Percentiles rank a stretch among this genome's conserved stretches.
Evolutionary conservation across 2,797 vertebrate species (phyloP).

Genomic region (Acanthurus tractus): DNA sequence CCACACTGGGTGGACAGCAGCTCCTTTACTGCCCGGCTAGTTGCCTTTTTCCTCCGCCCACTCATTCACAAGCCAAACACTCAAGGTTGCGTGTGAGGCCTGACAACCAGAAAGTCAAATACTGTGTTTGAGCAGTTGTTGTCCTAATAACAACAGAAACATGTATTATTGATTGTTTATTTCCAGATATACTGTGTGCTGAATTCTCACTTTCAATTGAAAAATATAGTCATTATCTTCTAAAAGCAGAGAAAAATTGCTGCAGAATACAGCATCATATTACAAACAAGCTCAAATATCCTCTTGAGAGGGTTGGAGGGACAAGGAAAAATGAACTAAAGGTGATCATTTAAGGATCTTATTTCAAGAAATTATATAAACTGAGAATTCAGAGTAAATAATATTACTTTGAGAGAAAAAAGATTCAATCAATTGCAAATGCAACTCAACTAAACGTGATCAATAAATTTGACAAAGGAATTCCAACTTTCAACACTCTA

Average conservation of each 20-base stretch:
- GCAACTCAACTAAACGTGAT: too few relatives aligned
- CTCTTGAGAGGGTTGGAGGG: too few relatives aligned
- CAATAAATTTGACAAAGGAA: too few relatives aligned
- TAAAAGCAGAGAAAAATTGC: not conserved
- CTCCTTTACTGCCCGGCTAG: conserved; percentile 28
- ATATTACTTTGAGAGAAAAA: too few relatives aligned
- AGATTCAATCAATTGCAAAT: too few relatives aligned
- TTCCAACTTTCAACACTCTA: too few relatives aligned
- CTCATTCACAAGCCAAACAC: conserved; percentile 28
- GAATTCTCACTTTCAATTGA: not conserved
- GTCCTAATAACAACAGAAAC: not conserved
- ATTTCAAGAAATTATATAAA: too few relatives aligned
- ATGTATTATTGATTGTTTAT: not conserved
- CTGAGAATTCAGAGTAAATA: too few relatives aligned
- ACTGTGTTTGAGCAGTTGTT: not conserved
- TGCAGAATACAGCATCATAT: not conserved
- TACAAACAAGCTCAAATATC: not conserved
- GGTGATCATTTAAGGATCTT: too few relatives aligned
- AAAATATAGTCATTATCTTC: not conserved
- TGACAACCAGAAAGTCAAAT: not conserved
- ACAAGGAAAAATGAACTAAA: too few relatives aligned
- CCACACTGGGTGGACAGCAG: conserved; percentile 49
- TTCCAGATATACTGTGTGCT: not conserved
- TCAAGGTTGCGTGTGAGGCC: not conserved
- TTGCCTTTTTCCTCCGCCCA: conserved; percentile 37